Evolutionary conservation across 2,888 invertebrate genomes (phyloP).

Genomic region (Labia minor): DNA sequence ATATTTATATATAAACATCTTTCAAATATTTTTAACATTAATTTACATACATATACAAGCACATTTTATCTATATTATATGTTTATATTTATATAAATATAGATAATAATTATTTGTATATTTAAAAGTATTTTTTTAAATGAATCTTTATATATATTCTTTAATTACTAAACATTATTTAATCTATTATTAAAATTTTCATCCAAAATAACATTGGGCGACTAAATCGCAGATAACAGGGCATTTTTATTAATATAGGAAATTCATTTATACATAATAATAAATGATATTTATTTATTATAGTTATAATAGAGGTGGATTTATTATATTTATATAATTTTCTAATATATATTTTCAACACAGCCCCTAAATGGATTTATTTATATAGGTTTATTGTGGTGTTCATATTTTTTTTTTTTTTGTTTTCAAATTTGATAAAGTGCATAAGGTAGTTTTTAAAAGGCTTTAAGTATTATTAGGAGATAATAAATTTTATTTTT

Average conservation of each 20-base stretch:
- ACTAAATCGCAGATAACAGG: neutral
- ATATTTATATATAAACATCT: neutral
- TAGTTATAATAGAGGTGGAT: neutral
- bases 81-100: no score
- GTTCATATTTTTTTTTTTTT: neutral
- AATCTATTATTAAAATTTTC: constrained; percentile 5
- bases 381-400: neutral
- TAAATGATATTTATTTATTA: neutral
- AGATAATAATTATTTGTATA: neutral
- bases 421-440: no score
- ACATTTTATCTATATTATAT: no score
- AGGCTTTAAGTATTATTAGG: no score
- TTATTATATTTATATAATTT: neutral
- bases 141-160: neutral
- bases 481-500: neutral
- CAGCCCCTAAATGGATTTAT: neutral
- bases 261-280: neutral
- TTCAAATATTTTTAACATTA: constrained; percentile 7
- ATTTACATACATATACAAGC: neutral
- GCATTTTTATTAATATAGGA: neutral
- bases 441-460: no score
- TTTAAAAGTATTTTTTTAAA: neutral
- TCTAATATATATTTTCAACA: neutral
- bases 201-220: constrained; percentile 7
- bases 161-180: neutral